Conservation (phyloP, 2,113 vertebrate genomes). For the Emberiza fucata region DNA sequence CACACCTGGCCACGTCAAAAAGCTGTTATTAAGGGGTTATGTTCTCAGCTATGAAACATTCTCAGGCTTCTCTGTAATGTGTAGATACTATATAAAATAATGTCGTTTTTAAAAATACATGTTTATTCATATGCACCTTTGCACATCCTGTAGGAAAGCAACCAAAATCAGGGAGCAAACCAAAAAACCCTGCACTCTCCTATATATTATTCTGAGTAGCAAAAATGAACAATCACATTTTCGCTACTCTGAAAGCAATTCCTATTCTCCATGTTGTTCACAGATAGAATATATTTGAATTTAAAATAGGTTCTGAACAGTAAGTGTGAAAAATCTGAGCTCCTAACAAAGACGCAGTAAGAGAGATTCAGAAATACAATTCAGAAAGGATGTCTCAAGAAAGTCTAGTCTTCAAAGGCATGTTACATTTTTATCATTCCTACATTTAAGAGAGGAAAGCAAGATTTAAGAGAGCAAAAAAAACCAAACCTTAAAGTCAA, state of each 20-base stretch:
- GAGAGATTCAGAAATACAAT: neutral
- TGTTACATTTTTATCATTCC: neutral
- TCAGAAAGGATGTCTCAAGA: neutral
- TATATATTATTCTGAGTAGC: neutral
- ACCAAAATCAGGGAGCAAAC: neutral
- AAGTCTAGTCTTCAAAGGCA: neutral
- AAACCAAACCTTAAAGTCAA: neutral
- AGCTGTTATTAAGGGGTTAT: neutral
- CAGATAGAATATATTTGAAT: neutral
- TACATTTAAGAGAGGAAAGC: neutral
- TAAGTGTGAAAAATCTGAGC: neutral
- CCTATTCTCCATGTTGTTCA: neutral
- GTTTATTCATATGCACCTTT: neutral
- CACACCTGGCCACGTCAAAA: neutral
- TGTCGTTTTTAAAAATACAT: neutral
- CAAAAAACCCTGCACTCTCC: neutral
- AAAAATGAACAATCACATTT: neutral
- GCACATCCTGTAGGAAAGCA: neutral
- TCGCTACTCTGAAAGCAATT: neutral
- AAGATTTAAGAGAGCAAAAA: neutral
- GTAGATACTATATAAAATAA: neutral
- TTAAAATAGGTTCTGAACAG: neutral
- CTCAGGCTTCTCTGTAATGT: neutral
- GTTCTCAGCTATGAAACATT: neutral
- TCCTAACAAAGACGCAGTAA: neutral